Evolutionary conservation across 2,113 vertebrate genomes (phyloP).

Genomic region (Ceyx melanurus): DNA sequence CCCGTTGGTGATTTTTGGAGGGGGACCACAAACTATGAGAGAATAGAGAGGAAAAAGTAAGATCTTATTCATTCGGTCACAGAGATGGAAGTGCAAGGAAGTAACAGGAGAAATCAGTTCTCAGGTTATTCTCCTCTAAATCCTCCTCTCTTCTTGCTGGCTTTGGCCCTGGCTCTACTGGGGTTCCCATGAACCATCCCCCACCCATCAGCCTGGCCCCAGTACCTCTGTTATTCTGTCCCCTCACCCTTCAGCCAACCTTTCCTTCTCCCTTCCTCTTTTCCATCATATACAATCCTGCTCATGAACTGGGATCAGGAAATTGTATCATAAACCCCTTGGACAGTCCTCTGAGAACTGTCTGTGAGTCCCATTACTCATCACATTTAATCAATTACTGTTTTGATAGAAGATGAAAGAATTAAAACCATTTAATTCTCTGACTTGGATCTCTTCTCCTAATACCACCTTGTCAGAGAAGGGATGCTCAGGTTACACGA

Average conservation of each 20-base stretch:
- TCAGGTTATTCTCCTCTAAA: neutral
- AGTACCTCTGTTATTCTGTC: accelerated
- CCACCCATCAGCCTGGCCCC: neutral
- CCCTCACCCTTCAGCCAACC: neutral
- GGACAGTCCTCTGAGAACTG: accelerated
- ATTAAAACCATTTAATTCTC: neutral
- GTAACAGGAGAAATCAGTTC: neutral
- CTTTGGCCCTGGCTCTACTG: neutral
- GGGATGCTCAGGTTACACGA: accelerated
- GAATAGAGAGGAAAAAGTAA: neutral
- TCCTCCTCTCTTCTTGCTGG: neutral
- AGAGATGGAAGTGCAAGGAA: neutral
- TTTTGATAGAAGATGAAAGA: accelerated
- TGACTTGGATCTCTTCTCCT: neutral
- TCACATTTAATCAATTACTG: accelerated
- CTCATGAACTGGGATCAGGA: neutral
- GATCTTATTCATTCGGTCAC: accelerated
- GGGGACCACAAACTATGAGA: neutral
- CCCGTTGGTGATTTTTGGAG: neutral
- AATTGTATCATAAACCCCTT: accelerated
- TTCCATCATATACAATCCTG: neutral
- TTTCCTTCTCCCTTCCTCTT: neutral
- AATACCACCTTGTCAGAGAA: neutral
- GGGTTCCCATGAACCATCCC: neutral
- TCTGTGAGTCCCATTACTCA: neutral